These are phyloP conservation scores for Globodera rostochiensis DNA, from an alignment of 1,140 invertebrate genomes.

Conservation along the genomic window DNA sequence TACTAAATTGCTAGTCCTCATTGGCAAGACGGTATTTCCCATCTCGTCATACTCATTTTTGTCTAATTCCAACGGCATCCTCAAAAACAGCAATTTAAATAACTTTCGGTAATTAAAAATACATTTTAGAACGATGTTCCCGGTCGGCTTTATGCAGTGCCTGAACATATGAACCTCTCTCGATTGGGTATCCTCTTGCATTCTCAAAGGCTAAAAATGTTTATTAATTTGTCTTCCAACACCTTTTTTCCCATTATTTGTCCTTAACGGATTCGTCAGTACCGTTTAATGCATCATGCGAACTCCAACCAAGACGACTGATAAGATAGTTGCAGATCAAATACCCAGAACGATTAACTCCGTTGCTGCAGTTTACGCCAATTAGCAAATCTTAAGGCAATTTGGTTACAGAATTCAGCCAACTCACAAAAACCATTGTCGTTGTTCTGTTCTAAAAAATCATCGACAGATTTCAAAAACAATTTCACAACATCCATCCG, in stretches of 20 bases:
- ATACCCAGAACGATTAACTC: constrained; percentile 85
- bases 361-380: constrained; percentile 88
- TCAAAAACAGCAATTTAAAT: constrained; percentile 20
- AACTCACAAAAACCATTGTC: constrained; percentile 56
- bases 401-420: background rate
- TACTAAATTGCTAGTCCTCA: background rate
- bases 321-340: constrained; percentile 75
- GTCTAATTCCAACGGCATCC: background rate
- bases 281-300: constrained; percentile 56
- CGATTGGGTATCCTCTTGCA: constrained; percentile 68
- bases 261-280: background rate
- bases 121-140: constrained; percentile 30
- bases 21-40: constrained; percentile 3
- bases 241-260: too few species aligned
- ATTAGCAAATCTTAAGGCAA: constrained; percentile 76
- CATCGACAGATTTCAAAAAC: constrained; percentile 70
- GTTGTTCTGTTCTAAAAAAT: constrained; percentile 52
- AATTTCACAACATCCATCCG: constrained; percentile 68
- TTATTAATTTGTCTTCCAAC: background rate
- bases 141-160: constrained; percentile 64
- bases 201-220: constrained; percentile 66
- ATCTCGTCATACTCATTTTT: constrained; percentile 17
- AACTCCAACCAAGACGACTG: constrained; percentile 70
- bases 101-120: background rate
- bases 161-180: constrained; percentile 67